Evolutionary conservation across 2,797 vertebrate genomes (phyloP).

Genomic region (Lagodon rhomboides): DNA sequence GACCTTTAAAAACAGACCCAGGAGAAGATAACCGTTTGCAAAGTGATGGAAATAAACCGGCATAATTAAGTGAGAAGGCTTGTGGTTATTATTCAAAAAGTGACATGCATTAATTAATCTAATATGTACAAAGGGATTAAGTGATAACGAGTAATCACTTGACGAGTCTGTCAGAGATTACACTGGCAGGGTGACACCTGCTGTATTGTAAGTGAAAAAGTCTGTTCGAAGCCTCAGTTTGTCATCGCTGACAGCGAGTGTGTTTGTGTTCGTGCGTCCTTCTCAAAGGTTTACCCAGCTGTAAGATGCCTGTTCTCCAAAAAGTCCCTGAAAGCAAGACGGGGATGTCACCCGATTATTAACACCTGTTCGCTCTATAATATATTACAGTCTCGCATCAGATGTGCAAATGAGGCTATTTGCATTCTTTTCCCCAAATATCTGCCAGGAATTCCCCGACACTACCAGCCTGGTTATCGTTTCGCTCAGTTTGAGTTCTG

Average conservation of each 20-base stretch:
- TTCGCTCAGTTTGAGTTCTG: not conserved
- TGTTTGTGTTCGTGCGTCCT: not conserved
- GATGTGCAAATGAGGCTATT: constrained; percentile 34
- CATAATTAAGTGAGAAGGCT: not conserved
- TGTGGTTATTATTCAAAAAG: not conserved
- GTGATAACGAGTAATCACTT: not conserved
- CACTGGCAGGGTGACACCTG: not conserved
- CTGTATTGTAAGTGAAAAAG: not conserved
- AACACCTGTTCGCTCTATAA: constrained; percentile 23
- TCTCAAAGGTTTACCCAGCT: constrained; percentile 22
- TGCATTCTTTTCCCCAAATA: constrained; percentile 2
- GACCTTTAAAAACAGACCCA: no score
- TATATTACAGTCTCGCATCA: not conserved
- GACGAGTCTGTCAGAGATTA: not conserved
- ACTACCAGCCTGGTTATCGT: not conserved
- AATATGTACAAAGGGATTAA: not conserved
- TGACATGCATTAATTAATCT: not conserved
- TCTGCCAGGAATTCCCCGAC: not conserved
- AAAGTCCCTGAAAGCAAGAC: not conserved
- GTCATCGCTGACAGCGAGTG: not conserved
- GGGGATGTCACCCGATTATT: constrained; percentile 12
- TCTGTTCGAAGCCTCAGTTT: not conserved
- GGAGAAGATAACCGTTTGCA: no score
- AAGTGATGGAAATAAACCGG: not conserved
- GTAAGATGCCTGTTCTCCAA: not conserved